phyloP scores from a whole-genome alignment of 1,140 invertebrate genomes.

The Diuraphis noxia region DNA sequence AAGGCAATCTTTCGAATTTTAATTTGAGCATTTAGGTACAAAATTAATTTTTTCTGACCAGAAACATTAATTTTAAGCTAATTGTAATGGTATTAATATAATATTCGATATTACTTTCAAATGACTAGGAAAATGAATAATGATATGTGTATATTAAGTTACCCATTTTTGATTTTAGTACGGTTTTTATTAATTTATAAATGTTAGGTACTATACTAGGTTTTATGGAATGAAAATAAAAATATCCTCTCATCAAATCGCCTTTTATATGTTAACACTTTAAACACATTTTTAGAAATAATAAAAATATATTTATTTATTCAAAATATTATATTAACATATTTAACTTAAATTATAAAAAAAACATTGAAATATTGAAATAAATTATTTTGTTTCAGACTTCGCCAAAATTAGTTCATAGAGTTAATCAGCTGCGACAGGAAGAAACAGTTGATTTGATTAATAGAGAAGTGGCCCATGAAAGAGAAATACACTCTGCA shows the following conservation, averaged over 20 bases:
- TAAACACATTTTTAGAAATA: neutral
- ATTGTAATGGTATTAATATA: neutral
- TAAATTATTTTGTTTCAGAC: slow-evolving; percentile 60
- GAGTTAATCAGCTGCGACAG: slow-evolving; percentile 82
- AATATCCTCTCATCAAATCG: neutral
- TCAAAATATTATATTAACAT: neutral
- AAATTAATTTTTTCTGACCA: too few relatives aligned
- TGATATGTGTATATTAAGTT: slow-evolving; percentile 15
- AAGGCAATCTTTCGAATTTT: neutral
- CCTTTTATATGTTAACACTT: neutral
- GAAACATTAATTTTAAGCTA: neutral
- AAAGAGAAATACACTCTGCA: slow-evolving; percentile 81
- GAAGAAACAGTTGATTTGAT: slow-evolving; percentile 86
- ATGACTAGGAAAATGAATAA: neutral
- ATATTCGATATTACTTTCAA: neutral
- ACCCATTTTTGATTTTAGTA: neutral
- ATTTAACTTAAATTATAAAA: neutral
- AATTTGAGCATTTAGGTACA: neutral
- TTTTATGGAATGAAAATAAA: neutral
- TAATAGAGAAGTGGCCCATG: slow-evolving; percentile 82
- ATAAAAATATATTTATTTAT: neutral
- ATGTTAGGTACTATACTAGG: neutral
- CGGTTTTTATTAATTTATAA: neutral
- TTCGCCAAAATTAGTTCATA: slow-evolving; percentile 72
- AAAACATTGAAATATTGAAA: neutral